These are phyloP conservation scores for Phymanthus crucifer DNA, from an alignment of 92 coral and sea anemone species.

Conservation along the genomic window DNA sequence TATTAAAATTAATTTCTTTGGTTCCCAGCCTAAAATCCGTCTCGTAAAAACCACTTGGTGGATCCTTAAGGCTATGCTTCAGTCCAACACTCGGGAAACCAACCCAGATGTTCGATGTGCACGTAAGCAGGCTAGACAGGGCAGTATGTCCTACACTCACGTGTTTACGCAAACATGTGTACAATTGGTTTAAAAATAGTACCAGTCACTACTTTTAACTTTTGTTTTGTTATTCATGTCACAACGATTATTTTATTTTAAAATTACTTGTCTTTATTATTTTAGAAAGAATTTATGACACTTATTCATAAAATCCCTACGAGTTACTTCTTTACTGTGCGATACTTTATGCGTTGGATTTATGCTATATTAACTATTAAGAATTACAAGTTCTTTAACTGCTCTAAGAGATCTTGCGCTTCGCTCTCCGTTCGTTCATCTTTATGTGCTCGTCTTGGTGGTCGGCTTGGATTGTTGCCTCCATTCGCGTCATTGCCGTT, in stretches of 20 bases:
- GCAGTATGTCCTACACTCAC: not conserved
- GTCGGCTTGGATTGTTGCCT: slow-evolving; percentile 68
- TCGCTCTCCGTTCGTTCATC: slow-evolving; percentile 68
- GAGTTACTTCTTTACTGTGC: not conserved
- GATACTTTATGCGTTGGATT: too few relatives aligned
- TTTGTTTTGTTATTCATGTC: not conserved
- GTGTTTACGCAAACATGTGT: not conserved
- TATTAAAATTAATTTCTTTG: slow-evolving; percentile 14
- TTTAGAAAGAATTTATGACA: not conserved
- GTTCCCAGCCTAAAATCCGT: slow-evolving; percentile 12
- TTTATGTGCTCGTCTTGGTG: slow-evolving; percentile 67
- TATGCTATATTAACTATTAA: not conserved
- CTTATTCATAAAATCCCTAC: not conserved
- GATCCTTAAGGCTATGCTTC: not conserved
- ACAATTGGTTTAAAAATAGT: not conserved
- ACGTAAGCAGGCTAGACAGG: not conserved
- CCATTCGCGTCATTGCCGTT: slow-evolving; percentile 56
- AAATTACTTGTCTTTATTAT: not conserved
- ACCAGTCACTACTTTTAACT: not conserved
- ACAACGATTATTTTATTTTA: not conserved
- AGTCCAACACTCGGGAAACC: not conserved
- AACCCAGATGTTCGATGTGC: not conserved
- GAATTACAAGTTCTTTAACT: slow-evolving; percentile 70
- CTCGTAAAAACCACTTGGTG: not conserved
- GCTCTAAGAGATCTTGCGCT: slow-evolving; percentile 79